Percentiles rank a stretch among this genome's conserved stretches.
Evolutionary conservation across 1,140 invertebrate species (phyloP).

Genomic region (Drosophila burlai): DNA sequence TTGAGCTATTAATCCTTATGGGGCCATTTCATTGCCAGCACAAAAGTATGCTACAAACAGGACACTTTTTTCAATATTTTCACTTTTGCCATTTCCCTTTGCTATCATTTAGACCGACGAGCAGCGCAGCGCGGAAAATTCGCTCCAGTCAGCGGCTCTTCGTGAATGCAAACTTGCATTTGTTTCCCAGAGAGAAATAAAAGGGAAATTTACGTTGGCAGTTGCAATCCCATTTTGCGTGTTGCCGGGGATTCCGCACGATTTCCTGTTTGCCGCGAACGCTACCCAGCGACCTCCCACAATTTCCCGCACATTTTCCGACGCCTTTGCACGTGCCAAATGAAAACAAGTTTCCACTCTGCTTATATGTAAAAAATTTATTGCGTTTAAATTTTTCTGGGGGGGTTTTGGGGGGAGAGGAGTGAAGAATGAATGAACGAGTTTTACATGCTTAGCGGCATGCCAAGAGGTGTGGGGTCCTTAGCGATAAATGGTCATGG

Average conservation of each 20-base stretch:
- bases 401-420: background rate
- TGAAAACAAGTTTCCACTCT: conserved; percentile 25
- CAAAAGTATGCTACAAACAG: conserved; percentile 16
- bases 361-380: conserved; percentile 57
- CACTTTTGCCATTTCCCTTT: conserved; percentile 24
- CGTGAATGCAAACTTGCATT: conserved; percentile 30
- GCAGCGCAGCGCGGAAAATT: conserved; percentile 15
- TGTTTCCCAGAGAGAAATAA: conserved; percentile 20
- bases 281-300: conserved; percentile 7
- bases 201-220: conserved; percentile 68
- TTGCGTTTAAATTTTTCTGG: conserved; percentile 60
- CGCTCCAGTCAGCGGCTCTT: conserved; percentile 29
- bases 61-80: conserved; percentile 7
- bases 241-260: conserved; percentile 57
- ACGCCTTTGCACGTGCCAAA: conserved; percentile 28
- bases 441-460: conserved; percentile 71
- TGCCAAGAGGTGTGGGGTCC: conserved; percentile 25
- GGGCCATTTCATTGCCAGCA: conserved; percentile 3
- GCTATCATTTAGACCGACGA: conserved; percentile 14
- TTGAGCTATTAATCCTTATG: conserved; percentile 4
- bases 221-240: conserved; percentile 68
- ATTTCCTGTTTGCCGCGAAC: conserved; percentile 48
- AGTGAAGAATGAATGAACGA: conserved; percentile 25
- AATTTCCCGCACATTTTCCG: conserved; percentile 12
- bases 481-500: conserved; percentile 45